Conservation (phyloP, 2,888 invertebrate species). For the Eubasilissa splendida region DNA sequence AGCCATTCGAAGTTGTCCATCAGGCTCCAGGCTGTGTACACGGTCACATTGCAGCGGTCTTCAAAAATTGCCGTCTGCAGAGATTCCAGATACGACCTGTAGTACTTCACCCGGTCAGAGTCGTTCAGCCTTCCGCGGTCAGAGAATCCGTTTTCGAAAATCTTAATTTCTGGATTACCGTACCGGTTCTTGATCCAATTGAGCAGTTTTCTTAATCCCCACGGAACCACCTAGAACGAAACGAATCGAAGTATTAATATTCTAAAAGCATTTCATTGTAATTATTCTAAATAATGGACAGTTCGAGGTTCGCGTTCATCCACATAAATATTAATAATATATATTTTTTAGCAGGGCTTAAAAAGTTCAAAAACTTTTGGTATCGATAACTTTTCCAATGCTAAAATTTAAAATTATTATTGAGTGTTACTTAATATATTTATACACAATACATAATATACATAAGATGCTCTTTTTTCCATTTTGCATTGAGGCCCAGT, state of each 20-base stretch:
- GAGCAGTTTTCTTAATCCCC: slow-evolving; percentile 77
- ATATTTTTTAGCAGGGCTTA: too few species aligned
- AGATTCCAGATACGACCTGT: slow-evolving; percentile 69
- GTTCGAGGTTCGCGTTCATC: too few species aligned
- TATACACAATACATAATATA: too few species aligned
- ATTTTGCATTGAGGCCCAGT: too few species aligned
- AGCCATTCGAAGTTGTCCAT: slow-evolving; percentile 61
- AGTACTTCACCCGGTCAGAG: slow-evolving; percentile 70
- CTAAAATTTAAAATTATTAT: too few species aligned
- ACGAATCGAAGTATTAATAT: background rate
- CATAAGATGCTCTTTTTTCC: too few species aligned
- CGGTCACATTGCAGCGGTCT: slow-evolving; percentile 57
- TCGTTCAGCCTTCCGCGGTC: slow-evolving; percentile 68
- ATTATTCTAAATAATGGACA: too few species aligned
- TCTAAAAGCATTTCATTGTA: background rate
- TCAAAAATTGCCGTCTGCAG: slow-evolving; percentile 62
- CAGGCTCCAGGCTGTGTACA: slow-evolving; percentile 58
- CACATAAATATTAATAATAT: too few species aligned
- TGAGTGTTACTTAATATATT: too few species aligned
- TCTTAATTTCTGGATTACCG: slow-evolving; percentile 72
- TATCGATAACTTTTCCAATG: too few species aligned
- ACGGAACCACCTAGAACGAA: slow-evolving; percentile 74
- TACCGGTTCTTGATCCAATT: slow-evolving; percentile 77
- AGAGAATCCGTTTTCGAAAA: slow-evolving; percentile 78
- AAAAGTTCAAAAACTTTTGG: too few species aligned